Evolutionary conservation across 2,888 invertebrate genomes (phyloP).

Genomic region (Norana najaformis): DNA sequence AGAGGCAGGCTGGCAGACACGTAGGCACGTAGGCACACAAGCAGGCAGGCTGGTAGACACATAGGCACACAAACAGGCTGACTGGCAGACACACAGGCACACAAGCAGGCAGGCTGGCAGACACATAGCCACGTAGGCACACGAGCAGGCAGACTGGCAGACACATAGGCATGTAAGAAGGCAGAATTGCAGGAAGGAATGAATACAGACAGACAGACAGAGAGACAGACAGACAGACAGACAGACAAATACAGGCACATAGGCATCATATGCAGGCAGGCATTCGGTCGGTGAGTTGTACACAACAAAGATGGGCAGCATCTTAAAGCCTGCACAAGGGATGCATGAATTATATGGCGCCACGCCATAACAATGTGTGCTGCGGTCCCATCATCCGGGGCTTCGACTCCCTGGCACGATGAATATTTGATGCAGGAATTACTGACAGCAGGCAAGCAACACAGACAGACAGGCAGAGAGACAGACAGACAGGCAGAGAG

Average conservation of each 20-base stretch:
- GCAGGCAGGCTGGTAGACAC: too few species aligned
- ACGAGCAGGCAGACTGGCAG: neutral
- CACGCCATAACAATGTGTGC: neutral
- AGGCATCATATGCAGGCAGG: too few species aligned
- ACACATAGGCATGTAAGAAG: neutral
- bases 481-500: neutral
- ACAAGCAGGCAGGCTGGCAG: neutral
- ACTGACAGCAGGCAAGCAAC: neutral
- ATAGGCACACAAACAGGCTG: neutral
- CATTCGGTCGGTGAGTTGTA: neutral
- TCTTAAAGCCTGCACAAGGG: neutral
- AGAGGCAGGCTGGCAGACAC: neutral
- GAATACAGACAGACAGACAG: neutral
- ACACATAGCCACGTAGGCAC: neutral
- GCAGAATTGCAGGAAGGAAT: neutral
- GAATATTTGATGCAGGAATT: conserved; percentile 1
- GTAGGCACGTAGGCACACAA: neutral
- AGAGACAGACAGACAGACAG: neutral
- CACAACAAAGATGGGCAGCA: neutral
- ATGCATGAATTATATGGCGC: neutral
- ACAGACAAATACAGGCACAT: too few species aligned
- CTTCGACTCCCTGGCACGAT: neutral
- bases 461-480: neutral
- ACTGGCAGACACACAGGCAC: too few species aligned
- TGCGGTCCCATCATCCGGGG: neutral